Evolutionary conservation across 2,888 invertebrate genomes (phyloP).

Genomic region (Sesia apiformis): DNA sequence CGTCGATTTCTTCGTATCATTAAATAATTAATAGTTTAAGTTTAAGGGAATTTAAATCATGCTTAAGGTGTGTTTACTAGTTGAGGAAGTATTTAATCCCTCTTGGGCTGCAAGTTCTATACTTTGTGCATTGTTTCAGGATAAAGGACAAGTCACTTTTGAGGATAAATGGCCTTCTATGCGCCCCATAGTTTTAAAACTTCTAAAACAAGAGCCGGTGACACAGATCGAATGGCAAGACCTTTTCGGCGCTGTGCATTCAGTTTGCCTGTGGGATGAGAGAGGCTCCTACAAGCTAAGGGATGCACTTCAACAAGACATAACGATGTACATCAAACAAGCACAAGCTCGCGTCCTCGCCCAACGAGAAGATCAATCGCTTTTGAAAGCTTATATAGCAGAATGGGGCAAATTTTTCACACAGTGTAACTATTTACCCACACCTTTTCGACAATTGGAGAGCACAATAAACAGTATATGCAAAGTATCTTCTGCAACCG

Average conservation of each 20-base stretch:
- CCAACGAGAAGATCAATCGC: slow-evolving; percentile 94
- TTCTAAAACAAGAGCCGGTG: slow-evolving; percentile 95
- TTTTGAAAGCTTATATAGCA: slow-evolving; percentile 95
- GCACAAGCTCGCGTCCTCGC: slow-evolving; percentile 92
- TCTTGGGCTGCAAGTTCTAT: background rate
- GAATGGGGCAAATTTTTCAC: slow-evolving; percentile 99
- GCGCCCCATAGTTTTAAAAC: slow-evolving; percentile 93
- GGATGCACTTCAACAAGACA: slow-evolving; percentile 92
- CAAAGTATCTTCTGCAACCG: slow-evolving; percentile 51
- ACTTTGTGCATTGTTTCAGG: slow-evolving; percentile 59
- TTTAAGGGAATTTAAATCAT: too few relatives aligned
- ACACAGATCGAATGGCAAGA: slow-evolving; percentile 98
- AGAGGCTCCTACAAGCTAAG: slow-evolving; percentile 91
- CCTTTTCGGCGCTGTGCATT: slow-evolving; percentile 95
- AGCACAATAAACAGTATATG: slow-evolving; percentile 80
- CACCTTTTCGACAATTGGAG: slow-evolving; percentile 95
- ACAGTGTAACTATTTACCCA: slow-evolving; percentile 96
- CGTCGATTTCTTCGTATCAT: too few relatives aligned
- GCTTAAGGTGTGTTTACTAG: too few relatives aligned
- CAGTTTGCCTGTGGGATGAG: slow-evolving; percentile 98
- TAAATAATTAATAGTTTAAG: too few relatives aligned
- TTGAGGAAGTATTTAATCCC: too few relatives aligned
- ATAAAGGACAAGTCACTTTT: slow-evolving; percentile 88
- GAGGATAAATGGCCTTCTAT: slow-evolving; percentile 98
- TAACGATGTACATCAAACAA: slow-evolving; percentile 94